Percentiles rank a stretch among this genome's conserved stretches.
These are phyloP conservation scores for Rhagonycha fulva DNA, from an alignment of 2,888 invertebrate species.

Conservation along the genomic window DNA sequence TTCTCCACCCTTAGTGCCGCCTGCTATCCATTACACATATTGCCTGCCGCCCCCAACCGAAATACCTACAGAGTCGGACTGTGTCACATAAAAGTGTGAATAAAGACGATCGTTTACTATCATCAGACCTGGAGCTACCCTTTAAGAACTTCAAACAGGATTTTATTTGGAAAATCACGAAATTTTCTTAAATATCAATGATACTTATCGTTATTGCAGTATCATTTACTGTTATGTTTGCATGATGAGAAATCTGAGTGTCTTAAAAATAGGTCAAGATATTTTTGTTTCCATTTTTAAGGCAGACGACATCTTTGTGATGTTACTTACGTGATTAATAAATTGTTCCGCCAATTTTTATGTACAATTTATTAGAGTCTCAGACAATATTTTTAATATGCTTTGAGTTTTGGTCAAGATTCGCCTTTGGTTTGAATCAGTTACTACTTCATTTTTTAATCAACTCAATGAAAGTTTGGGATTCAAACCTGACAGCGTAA, in stretches of 20 bases:
- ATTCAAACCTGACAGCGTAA: not conserved
- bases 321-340: too few relatives aligned
- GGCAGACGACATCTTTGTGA: too few relatives aligned
- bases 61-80: constrained; percentile 39
- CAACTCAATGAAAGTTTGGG: not conserved
- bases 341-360: too few relatives aligned
- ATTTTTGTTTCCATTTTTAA: not conserved
- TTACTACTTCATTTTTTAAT: not conserved
- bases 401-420: not conserved
- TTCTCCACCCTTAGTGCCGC: constrained; percentile 51
- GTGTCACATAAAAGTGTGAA: constrained; percentile 4
- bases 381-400: too few relatives aligned
- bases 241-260: not conserved
- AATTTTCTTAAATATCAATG: not conserved
- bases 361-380: too few relatives aligned
- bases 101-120: constrained; percentile 1
- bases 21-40: constrained; percentile 60
- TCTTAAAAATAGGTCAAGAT: not conserved
- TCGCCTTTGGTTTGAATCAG: not conserved
- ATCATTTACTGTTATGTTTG: not conserved
- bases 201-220: not conserved
- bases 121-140: not conserved
- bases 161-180: not conserved
- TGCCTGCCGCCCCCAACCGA: constrained; percentile 52
- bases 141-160: not conserved